Base-by-base conservation (phyloP, 2,888 invertebrate species). In the Drosophila mercatorum region DNA sequence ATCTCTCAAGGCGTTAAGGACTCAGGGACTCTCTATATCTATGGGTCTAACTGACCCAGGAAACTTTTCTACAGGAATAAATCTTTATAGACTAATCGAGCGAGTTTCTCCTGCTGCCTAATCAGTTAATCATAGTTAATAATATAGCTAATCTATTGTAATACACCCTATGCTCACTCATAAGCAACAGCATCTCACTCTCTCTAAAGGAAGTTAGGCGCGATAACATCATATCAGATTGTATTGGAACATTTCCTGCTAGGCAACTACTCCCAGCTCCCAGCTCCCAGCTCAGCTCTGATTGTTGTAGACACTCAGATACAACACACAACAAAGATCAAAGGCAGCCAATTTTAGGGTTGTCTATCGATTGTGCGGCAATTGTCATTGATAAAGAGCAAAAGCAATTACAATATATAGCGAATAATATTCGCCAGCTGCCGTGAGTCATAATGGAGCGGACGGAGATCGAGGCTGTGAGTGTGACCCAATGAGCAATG, bases 401-500 rank as follows among this genome's bases (percentile, higher is more conserved):
- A 75, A 63, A 68, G 77, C 77, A 86, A 78, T 80, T 77, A 74
- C 78, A 83, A 86, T 75, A 71, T 64, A 71, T 64, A 51, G 64
- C 65, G 75, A 73, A 76, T 70, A 68, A 75, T 87, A 81, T 83
- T 75, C 75, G 83, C 82, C 73, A 83, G 68, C 72, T 80, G 38
- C 66, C 57, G 31, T 88, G 85, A 82, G 60, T 82, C 81, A 84
- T 78, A 76, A 75, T 63, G 78, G 61, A 44, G 5, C 59, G 11
- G 28, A 10, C 59, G 11, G 28, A 47, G 59, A 40, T 49, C 59
- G 59, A 6, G 43, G 46, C 57, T 58, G 60, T 40, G 40, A 77
- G 71, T 87, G 71, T 83, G 88, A 78, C 88, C 89, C 83, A 84
- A 84, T 84, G 89, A 89, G 89, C 88, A 89, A 67, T 67, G 34